Conservation (phyloP, 2,797 vertebrate genomes). For the Melanotaenia nigrans region DNA sequence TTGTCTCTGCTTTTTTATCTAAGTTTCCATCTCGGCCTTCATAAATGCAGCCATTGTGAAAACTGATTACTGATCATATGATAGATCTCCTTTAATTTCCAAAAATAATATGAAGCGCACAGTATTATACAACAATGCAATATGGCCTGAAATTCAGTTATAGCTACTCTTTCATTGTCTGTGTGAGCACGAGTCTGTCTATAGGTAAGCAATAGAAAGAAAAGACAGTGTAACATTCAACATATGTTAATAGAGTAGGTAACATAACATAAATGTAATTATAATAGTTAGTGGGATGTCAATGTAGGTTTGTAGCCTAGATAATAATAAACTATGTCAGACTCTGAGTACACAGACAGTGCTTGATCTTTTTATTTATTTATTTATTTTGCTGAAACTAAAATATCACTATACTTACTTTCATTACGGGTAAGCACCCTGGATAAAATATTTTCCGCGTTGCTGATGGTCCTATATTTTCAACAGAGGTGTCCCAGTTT, state of each 20-base stretch:
- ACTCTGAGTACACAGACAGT: not conserved
- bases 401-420: constrained; percentile 6
- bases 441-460: constrained; percentile 33
- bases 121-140: constrained; percentile 9
- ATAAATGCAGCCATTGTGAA: constrained; percentile 32
- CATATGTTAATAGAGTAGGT: not conserved
- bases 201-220: not conserved
- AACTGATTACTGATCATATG: constrained; percentile 39
- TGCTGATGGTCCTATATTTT: constrained; percentile 52
- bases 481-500: constrained; percentile 79
- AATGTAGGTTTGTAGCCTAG: not conserved
- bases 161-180: constrained; percentile 32
- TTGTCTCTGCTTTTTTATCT: constrained; percentile 29
- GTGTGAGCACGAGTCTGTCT: constrained; percentile 5
- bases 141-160: constrained; percentile 16
- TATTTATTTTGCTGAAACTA: constrained; percentile 13
- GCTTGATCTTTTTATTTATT: not conserved
- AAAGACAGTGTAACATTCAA: not conserved
- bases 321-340: not conserved
- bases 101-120: constrained; percentile 10
- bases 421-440: constrained; percentile 32
- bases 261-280: not conserved
- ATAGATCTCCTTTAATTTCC: constrained; percentile 37
- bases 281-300: not conserved
- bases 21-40: constrained; percentile 34